phyloP scores from a whole-genome alignment of 2,888 invertebrate species.

The Tineola bisselliella region DNA sequence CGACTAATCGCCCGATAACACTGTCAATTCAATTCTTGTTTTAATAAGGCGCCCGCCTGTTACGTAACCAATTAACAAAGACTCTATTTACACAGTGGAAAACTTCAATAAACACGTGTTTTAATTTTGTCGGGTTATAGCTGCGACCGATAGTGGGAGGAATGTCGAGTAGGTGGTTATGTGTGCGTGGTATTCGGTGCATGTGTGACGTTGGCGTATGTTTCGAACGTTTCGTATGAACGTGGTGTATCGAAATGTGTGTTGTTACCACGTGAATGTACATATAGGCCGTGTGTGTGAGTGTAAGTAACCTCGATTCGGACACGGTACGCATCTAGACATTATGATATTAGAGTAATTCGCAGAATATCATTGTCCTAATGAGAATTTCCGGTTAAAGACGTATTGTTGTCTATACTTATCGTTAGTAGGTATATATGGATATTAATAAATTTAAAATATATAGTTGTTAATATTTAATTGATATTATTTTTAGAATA shows the following conservation, averaged over 20 bases:
- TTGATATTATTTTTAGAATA: too few species aligned
- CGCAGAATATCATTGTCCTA: slow-evolving; percentile 63
- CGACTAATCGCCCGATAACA: slow-evolving; percentile 67
- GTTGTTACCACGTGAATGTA: slow-evolving; percentile 61
- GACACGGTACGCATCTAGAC: slow-evolving; percentile 50
- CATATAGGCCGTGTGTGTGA: slow-evolving; percentile 21
- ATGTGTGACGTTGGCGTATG: neutral
- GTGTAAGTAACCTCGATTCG: slow-evolving; percentile 65
- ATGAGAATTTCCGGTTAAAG: slow-evolving; percentile 42
- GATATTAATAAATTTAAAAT: neutral
- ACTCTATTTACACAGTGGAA: neutral
- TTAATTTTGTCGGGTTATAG: slow-evolving; percentile 32
- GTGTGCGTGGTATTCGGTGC: neutral
- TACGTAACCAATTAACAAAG: neutral
- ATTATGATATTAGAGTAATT: slow-evolving; percentile 62
- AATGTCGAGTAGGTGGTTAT: neutral
- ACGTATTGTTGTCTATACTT: neutral
- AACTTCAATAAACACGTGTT: neutral
- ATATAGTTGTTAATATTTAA: too few species aligned
- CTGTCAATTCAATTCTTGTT: slow-evolving; percentile 68
- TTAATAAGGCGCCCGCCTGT: slow-evolving; percentile 62
- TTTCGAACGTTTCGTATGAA: neutral
- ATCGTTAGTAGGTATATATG: neutral
- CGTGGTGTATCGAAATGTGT: slow-evolving; percentile 40
- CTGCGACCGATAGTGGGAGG: slow-evolving; percentile 3